Evolutionary conservation across 2,888 invertebrate genomes (phyloP).

Genomic region (Calameuta idolon): DNA sequence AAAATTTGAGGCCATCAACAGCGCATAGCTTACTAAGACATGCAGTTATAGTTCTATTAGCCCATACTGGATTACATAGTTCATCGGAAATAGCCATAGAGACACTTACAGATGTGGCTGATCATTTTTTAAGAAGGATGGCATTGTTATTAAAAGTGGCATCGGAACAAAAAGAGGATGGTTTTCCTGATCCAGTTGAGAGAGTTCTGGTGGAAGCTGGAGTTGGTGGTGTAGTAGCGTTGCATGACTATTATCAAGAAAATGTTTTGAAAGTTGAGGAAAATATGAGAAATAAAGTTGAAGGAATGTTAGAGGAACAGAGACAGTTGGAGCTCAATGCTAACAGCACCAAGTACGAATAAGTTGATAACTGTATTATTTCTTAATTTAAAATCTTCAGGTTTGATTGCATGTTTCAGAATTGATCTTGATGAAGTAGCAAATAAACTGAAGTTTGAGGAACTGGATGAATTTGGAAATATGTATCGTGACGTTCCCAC

Average conservation of each 20-base stretch:
- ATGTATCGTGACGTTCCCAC: constrained; percentile 62
- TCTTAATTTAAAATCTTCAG: constrained; percentile 10
- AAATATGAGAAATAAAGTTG: constrained; percentile 52
- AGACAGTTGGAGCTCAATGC: constrained; percentile 52
- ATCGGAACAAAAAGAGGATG: constrained; percentile 69
- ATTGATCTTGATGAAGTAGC: constrained; percentile 61
- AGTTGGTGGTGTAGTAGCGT: constrained; percentile 70
- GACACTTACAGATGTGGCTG: constrained; percentile 68
- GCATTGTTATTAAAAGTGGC: constrained; percentile 69
- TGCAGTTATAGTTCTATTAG: constrained; percentile 68
- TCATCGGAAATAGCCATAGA: constrained; percentile 68
- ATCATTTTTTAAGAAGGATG: constrained; percentile 68
- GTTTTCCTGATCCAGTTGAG: constrained; percentile 72
- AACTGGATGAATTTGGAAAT: constrained; percentile 61
- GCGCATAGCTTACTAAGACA: constrained; percentile 65
- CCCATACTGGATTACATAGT: constrained; percentile 71
- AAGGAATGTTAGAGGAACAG: constrained; percentile 55
- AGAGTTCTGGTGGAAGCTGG: constrained; percentile 73
- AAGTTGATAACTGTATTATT: background rate
- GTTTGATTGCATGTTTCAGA: constrained; percentile 34
- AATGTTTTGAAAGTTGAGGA: constrained; percentile 56
- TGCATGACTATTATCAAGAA: constrained; percentile 73
- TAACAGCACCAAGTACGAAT: constrained; percentile 47
- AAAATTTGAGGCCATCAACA: constrained; percentile 51
- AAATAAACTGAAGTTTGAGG: constrained; percentile 59